A percentile compares a stretch with the other conserved stretches of the same genome.
Conservation (phyloP, 2,113 vertebrate genomes). For the Paratilapia polleni region DNA sequence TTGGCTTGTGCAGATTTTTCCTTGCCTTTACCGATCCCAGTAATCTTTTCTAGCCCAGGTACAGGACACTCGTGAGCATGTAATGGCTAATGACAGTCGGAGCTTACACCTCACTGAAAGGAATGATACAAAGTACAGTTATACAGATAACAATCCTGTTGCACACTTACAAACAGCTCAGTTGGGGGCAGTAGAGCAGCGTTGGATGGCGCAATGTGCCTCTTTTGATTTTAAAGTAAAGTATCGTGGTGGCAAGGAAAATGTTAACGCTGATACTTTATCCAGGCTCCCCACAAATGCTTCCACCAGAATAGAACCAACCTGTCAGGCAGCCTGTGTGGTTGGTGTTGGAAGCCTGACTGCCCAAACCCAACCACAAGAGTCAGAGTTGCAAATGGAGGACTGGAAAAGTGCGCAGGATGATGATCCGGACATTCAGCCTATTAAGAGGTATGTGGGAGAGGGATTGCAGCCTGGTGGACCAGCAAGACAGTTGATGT, state of each 20-base stretch:
- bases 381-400: too few relatives aligned
- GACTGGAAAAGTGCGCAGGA: not conserved
- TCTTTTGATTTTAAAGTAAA: not conserved
- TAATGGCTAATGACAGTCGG: not conserved
- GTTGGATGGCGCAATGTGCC: not conserved
- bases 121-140: not conserved
- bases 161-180: not conserved
- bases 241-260: not conserved
- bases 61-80: not conserved
- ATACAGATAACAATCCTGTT: not conserved
- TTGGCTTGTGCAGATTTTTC: not conserved
- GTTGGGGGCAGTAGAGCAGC: fast-evolving
- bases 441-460: not conserved
- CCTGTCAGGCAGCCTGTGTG: too few relatives aligned
- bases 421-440: not conserved
- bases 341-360: too few relatives aligned
- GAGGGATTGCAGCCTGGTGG: too few relatives aligned
- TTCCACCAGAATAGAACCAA: too few relatives aligned
- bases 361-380: too few relatives aligned
- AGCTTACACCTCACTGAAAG: not conserved
- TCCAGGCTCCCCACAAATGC: not conserved
- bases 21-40: not conserved
- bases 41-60: not conserved
- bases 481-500: not conserved
- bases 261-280: not conserved